Evolutionary conservation across 2,888 invertebrate genomes (phyloP).

Genomic region (Drosophila neotestacea): DNA sequence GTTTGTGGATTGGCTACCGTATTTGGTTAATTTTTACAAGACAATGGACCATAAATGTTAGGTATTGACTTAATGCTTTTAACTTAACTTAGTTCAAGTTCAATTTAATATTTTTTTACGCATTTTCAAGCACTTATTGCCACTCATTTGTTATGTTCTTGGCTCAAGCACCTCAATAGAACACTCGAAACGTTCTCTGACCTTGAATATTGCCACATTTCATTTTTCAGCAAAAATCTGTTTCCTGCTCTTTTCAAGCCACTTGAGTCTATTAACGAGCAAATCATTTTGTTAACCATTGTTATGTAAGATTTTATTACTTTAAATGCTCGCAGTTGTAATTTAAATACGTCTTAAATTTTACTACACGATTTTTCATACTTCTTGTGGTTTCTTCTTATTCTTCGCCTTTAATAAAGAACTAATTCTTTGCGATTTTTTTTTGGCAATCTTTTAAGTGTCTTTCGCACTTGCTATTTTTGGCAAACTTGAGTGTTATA

Average conservation of each 20-base stretch:
- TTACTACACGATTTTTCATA: slow-evolving; percentile 4
- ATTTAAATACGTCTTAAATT: slow-evolving; percentile 34
- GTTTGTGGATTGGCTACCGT: slow-evolving; percentile 42
- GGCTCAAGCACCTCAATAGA: slow-evolving; percentile 39
- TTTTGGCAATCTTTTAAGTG: slow-evolving; percentile 11
- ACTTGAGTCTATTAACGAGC: slow-evolving; percentile 44
- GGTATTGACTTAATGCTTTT: slow-evolving; percentile 3
- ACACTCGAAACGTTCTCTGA: slow-evolving; percentile 49
- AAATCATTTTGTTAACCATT: slow-evolving; percentile 38
- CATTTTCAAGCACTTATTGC: slow-evolving; percentile 18
- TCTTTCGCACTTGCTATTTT: slow-evolving; percentile 39
- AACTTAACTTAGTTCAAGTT: not conserved
- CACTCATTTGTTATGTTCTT: slow-evolving; percentile 47
- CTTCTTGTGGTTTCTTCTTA: not conserved
- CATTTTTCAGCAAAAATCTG: slow-evolving; percentile 39
- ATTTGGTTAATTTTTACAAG: slow-evolving; percentile 5
- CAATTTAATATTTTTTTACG: slow-evolving; percentile 1
- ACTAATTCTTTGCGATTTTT: not conserved
- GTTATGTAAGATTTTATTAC: slow-evolving; percentile 18
- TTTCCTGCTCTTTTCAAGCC: slow-evolving; percentile 59
- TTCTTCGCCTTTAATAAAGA: not conserved
- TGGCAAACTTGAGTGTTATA: slow-evolving; percentile 39
- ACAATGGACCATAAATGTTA: slow-evolving; percentile 18
- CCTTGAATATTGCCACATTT: slow-evolving; percentile 61
- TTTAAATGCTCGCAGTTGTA: slow-evolving; percentile 10